Percentiles rank a stretch among this genome's conserved stretches.
Evolutionary conservation across 2,113 vertebrate genomes (phyloP).

Genomic region (Ardeotis arabs): DNA sequence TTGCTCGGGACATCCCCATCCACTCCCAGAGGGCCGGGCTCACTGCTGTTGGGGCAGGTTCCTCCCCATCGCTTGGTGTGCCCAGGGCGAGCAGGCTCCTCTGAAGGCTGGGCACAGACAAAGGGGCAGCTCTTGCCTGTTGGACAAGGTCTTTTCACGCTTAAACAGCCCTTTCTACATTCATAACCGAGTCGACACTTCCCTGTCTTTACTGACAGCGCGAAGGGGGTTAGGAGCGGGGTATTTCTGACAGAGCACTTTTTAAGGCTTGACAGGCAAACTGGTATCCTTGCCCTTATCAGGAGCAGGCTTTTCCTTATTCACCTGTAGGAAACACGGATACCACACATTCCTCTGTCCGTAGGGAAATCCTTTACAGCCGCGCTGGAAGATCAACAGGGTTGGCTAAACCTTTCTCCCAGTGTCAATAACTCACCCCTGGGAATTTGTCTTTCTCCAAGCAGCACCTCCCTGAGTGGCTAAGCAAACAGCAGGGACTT

Average conservation of each 20-base stretch:
- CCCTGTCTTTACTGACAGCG: neutral
- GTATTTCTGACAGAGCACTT: neutral
- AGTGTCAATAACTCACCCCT: slow-evolving; percentile 23
- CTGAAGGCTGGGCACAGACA: fast-evolving
- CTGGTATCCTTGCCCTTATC: neutral
- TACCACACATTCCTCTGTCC: slow-evolving; percentile 42
- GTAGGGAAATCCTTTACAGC: slow-evolving; percentile 6
- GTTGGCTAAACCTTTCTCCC: neutral
- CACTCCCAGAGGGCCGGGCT: fast-evolving
- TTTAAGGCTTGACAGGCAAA: neutral
- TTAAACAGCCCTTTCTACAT: neutral
- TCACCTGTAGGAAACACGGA: slow-evolving; percentile 15
- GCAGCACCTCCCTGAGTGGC: neutral
- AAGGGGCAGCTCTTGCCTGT: neutral
- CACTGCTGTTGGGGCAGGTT: neutral
- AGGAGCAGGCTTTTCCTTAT: neutral
- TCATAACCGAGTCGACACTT: neutral
- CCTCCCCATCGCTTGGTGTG: neutral
- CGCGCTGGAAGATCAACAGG: neutral
- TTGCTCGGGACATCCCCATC: neutral
- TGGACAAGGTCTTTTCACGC: neutral
- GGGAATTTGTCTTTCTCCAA: slow-evolving; percentile 9
- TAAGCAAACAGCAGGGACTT: slow-evolving; percentile 16
- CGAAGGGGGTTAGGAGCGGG: fast-evolving
- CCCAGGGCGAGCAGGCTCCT: neutral